A percentile compares a stretch with the other conserved stretches of the same genome.
phyloP scores from a whole-genome alignment of 2,797 vertebrate genomes.

The Tenualosa thibaudeaui region DNA sequence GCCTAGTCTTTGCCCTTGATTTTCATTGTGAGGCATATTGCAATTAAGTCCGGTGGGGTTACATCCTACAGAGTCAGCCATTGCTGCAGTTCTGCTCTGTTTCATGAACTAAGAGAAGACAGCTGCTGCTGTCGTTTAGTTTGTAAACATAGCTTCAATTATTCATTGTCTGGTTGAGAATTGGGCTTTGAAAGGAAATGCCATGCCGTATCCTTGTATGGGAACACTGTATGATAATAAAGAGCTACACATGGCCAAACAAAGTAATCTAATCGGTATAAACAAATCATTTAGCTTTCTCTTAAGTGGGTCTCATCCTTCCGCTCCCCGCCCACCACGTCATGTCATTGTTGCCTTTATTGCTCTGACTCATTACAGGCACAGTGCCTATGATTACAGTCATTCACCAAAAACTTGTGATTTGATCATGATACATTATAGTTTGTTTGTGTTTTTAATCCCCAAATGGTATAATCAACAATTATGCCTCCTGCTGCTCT shows the following conservation, averaged over 20 bases:
- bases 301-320: slow-evolving; percentile 17
- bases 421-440: slow-evolving; percentile 24
- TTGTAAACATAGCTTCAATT: slow-evolving; percentile 38
- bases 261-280: neutral
- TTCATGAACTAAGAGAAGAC: slow-evolving; percentile 34
- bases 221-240: neutral
- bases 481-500: slow-evolving; percentile 36
- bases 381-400: neutral
- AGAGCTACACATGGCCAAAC: neutral
- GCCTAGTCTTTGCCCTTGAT: neutral
- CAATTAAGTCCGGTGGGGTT: slow-evolving; percentile 24
- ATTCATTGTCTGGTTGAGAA: slow-evolving; percentile 31
- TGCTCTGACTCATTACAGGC: neutral
- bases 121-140: slow-evolving; percentile 38
- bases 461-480: slow-evolving; percentile 32
- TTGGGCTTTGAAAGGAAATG: slow-evolving; percentile 26
- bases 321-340: neutral
- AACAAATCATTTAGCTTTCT: neutral
- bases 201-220: slow-evolving; percentile 21
- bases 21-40: neutral
- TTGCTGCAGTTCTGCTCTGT: slow-evolving; percentile 23
- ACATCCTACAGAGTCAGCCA: neutral
- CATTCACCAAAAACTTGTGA: neutral
- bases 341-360: slow-evolving; percentile 2
- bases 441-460: neutral